Evolutionary conservation across 2,113 vertebrate species (phyloP).

Genomic region (Danio rerio): GRCz12tu NC_133179.1:72884501-72885000

Average conservation of each 20-base stretch:
- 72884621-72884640: not conserved
- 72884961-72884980: too few species aligned
- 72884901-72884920: too few species aligned
- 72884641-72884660: not conserved
- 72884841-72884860: not conserved
- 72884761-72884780: not conserved
- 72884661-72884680: not conserved
- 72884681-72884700: slow-evolving; percentile 3
- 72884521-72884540: slow-evolving; percentile 7
- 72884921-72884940: too few species aligned
- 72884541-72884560: not conserved
- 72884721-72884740: not conserved
- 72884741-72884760: not conserved
- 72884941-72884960: too few species aligned
- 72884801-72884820: not conserved
- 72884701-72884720: not conserved
- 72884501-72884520: slow-evolving; percentile 41
- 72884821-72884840: not conserved
- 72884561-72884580: slow-evolving; percentile 25
- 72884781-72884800: not conserved
- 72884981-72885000: too few species aligned
- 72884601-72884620: not conserved
- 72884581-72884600: not conserved
- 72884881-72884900: too few species aligned
- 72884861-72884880: too few species aligned